Base-by-base conservation (phyloP, 2,888 invertebrate genomes). In the Ichneumon xanthorius region DNA sequence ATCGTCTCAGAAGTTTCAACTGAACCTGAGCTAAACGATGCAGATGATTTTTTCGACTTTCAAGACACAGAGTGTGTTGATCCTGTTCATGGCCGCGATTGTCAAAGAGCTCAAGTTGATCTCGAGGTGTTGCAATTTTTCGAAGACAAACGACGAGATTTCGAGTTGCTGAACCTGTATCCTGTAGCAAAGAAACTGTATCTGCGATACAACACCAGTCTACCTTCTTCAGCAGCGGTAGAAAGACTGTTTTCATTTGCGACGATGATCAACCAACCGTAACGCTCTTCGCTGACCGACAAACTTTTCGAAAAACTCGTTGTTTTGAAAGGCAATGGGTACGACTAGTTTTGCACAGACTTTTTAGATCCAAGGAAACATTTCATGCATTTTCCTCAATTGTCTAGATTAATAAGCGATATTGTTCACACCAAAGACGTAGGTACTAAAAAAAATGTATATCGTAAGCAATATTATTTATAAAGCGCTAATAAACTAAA, bases 201-300 rank as follows among this genome's bases (percentile, higher is more conserved):
- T 50, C 50, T 50, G 50, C 50, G 50, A 14, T 1, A n/a, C n/a
- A 50, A 50, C 50, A 16, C 4, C 0, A 50, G 50, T 16, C 50
- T 50, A 50, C 50, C 50, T 50, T 50, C n/a, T n/a, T 50, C 50
- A 50, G 50, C 50, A 50, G 50, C 50, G 9, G 50, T 50, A 50
- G 50, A 50, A 50, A 50, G 50, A 50, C 50, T 50, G 16, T 50
- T n/a, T 14, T 50, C 16, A 50, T 50, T n/a, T 50, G 50, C 50
- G 50, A 50, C 50, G 50, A 50, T 50, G 50, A 50, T 50, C 50
- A 50, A 50, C 9, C 50, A 50, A 50, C 50, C 50, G 5, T n/a
- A 50, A 50, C 3, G 1, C 16, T 50, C 50, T 50, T 50, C 50
- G n/a, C 50, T 50, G 16, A 50, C 50, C 16, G 50, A 50, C 14